Conservation (phyloP, 1,140 invertebrate genomes). For the Drosophila lowei region DNA sequence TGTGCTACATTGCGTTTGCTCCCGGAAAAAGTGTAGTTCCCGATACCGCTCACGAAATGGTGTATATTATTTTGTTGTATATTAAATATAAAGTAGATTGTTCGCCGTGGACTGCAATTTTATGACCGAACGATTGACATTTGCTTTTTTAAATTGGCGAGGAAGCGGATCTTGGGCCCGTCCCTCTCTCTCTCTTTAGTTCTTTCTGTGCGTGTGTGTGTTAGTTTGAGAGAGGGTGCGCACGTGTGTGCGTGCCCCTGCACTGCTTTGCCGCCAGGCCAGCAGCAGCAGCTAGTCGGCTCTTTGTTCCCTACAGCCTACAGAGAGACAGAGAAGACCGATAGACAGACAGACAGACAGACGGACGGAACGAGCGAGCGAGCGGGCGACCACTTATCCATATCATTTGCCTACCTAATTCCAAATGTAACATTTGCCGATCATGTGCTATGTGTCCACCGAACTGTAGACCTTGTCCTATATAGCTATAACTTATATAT, state of each 20-base stretch:
- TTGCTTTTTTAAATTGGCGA: constrained; percentile 50
- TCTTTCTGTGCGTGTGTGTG: constrained; percentile 13
- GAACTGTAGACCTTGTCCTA: constrained; percentile 28
- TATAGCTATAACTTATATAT: constrained; percentile 9
- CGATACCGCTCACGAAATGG: constrained; percentile 4
- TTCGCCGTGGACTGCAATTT: constrained; percentile 32
- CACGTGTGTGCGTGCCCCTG: constrained; percentile 54
- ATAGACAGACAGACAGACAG: background rate
- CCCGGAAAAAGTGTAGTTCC: constrained; percentile 19
- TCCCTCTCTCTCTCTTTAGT: constrained; percentile 16
- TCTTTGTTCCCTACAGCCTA: constrained; percentile 65
- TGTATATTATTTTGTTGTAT: constrained; percentile 20
- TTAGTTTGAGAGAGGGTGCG: constrained; percentile 24
- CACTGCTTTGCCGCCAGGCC: constrained; percentile 62
- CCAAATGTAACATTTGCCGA: constrained; percentile 39
- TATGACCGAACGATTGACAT: constrained; percentile 32
- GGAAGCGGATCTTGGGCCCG: constrained; percentile 12
- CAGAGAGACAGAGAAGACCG: constrained; percentile 7
- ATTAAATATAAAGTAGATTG: constrained; percentile 45
- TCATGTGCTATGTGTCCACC: constrained; percentile 51
- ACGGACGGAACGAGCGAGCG: background rate
- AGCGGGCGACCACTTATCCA: constrained; percentile 41
- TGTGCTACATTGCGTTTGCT: constrained; percentile 41
- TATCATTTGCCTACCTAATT: constrained; percentile 63
- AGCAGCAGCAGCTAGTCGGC: constrained; percentile 34